A percentile compares a stretch with the other conserved stretches of the same genome.
These are phyloP conservation scores for Drepanosiphum platanoidis DNA, from an alignment of 2,888 invertebrate species.

Conservation along the genomic window DNA sequence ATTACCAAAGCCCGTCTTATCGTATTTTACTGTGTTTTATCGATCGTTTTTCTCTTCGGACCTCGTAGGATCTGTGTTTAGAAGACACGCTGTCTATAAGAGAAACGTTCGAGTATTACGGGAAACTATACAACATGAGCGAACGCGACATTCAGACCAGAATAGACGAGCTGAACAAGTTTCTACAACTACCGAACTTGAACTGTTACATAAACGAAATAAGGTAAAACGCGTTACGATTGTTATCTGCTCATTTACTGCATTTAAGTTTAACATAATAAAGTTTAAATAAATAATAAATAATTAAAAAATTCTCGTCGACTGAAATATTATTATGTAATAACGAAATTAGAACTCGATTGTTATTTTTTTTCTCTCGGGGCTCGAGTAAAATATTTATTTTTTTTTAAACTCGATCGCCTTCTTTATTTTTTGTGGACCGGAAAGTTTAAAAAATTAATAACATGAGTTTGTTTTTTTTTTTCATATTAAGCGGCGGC, in stretches of 20 bases:
- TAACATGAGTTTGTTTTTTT: too few relatives aligned
- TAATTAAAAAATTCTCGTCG: neutral
- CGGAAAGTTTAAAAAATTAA: too few relatives aligned
- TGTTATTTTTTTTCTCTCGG: too few relatives aligned
- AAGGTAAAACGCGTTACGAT: slow-evolving; percentile 41
- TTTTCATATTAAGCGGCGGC: slow-evolving; percentile 68
- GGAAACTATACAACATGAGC: slow-evolving; percentile 81
- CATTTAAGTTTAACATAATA: neutral
- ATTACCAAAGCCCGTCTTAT: neutral
- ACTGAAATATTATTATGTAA: too few relatives aligned
- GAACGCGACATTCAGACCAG: slow-evolving; percentile 68
- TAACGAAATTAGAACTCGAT: too few relatives aligned
- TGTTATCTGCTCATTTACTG: neutral
- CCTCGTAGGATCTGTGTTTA: slow-evolving; percentile 74
- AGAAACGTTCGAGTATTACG: slow-evolving; percentile 85
- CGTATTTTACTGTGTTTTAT: neutral
- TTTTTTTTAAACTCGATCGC: neutral
- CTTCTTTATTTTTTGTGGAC: too few relatives aligned
- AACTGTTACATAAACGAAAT: slow-evolving; percentile 36
- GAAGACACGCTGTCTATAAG: slow-evolving; percentile 80
- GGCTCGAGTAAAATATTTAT: too few relatives aligned
- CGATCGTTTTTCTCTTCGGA: neutral
- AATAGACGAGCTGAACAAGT: slow-evolving; percentile 39
- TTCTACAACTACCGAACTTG: slow-evolving; percentile 39
- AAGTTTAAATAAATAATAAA: neutral